A percentile compares a stretch with the other conserved stretches of the same genome.
Evolutionary conservation across 2,888 invertebrate genomes (phyloP).

Genomic region (Apotomis betuletana): DNA sequence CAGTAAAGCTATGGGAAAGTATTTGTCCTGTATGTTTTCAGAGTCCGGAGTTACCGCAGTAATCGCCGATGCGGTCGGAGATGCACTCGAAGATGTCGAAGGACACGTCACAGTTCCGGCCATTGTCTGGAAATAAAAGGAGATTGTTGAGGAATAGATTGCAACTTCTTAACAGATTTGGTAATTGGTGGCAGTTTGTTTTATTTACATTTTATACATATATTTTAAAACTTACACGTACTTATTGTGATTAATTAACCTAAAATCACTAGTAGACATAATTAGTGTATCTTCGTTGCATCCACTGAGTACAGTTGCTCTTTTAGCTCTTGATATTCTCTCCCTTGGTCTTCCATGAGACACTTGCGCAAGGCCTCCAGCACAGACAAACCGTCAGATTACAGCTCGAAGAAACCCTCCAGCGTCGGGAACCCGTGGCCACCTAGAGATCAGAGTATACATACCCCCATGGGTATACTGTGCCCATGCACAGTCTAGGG

Average conservation of each 20-base stretch:
- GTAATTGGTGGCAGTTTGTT: too few relatives aligned
- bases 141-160: not conserved
- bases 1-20: not conserved
- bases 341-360: slow-evolving; percentile 74
- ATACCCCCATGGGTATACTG: slow-evolving; percentile 82
- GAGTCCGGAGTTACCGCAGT: slow-evolving; percentile 84
- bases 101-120: slow-evolving; percentile 88
- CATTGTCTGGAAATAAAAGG: slow-evolving; percentile 81
- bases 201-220: too few relatives aligned
- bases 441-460: slow-evolving; percentile 21
- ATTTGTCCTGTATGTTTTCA: slow-evolving; percentile 46
- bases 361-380: slow-evolving; percentile 88
- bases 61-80: slow-evolving; percentile 89
- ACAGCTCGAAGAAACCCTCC: slow-evolving; percentile 87
- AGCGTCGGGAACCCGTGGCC: slow-evolving; percentile 87
- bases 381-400: slow-evolving; percentile 91
- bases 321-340: too few relatives aligned
- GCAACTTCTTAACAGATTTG: too few relatives aligned
- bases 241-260: too few relatives aligned
- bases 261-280: too few relatives aligned
- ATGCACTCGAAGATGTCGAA: slow-evolving; percentile 92
- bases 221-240: too few relatives aligned
- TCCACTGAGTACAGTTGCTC: too few relatives aligned
- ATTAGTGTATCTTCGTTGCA: too few relatives aligned
- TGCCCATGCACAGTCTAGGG: slow-evolving; percentile 68